phyloP scores from a whole-genome alignment of 2,113 vertebrate species.

The Nyctereutes procyonoides region DNA sequence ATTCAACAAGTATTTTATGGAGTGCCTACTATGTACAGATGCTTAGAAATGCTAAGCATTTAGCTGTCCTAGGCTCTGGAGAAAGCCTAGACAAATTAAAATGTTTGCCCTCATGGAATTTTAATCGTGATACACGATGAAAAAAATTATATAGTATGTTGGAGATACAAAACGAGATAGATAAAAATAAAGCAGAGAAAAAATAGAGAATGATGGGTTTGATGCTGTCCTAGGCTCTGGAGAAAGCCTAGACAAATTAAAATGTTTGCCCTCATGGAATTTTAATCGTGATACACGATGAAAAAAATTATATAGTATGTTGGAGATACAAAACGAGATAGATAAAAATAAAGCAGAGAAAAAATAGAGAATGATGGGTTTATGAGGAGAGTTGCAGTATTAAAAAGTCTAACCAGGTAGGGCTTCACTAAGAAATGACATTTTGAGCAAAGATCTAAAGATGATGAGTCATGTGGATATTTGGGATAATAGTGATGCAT shows the following conservation, averaged over 20 bases:
- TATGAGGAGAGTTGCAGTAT: background rate
- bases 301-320: background rate
- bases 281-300: background rate
- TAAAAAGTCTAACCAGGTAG: background rate
- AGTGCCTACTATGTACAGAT: background rate
- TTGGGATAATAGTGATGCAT: background rate
- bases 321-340: background rate
- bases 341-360: background rate
- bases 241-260: background rate
- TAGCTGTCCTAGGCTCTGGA: background rate
- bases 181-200: background rate
- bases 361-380: background rate
- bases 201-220: background rate
- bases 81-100: background rate
- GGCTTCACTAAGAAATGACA: background rate
- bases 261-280: background rate
- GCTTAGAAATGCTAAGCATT: too few species aligned
- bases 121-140: background rate
- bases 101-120: background rate
- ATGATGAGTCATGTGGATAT: background rate
- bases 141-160: background rate
- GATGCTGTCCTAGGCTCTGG: background rate
- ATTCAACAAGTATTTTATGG: background rate
- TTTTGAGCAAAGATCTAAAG: background rate
- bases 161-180: background rate